Evolutionary conservation across 2,113 vertebrate genomes (phyloP), one percentile per base, ranked within the genome.

Genomic region (Archocentrus centrarchus): DNA sequence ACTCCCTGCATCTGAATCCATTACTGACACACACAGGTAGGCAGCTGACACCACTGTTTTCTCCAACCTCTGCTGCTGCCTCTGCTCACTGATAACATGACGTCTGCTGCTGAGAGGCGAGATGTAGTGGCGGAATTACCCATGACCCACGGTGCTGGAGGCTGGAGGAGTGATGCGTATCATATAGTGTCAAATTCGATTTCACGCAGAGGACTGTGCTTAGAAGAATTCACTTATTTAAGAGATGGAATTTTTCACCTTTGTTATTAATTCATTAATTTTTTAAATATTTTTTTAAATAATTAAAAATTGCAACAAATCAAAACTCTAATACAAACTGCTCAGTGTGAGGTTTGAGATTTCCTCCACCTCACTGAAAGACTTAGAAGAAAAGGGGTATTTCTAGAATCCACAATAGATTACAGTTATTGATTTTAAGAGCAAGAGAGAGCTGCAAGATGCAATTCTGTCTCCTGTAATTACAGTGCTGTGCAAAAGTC

Each of bases 61-160:
- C 66, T 59, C 81, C 82, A 61, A 47, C 59, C 85, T 79, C 83
- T 81, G 87, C 79, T 66, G 79, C 87, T 82, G 78, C 39, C 18
- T 76, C 83, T 22, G 84, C 66, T 79, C 73, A 5, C 85, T 85
- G 90, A 92, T 89, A 87, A 90, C 77, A 89, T 57, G 73, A 77
- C 11, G 63, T 85, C 86, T 58, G 60, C 80, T 20, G 86, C 87
- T 59, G 90, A 84, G 85, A 84, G 83, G 86, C 24, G 27, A 80
- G 77, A 83, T 39, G 61, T 53, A 58, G 61, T 10, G 73, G 7
- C 5, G 10, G 81, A 84, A 90, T 86, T 84, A 87, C 47, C 30
- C 57, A 14, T 66, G 79, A 85, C 75, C 76, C 79, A 50, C 50
- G 73, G 30, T 44, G 78, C 80, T 77, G 81, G n/a, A 63, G 50